A percentile compares a stretch with the other conserved stretches of the same genome.
Conservation (phyloP, 2,888 invertebrate genomes). For the Ectobius pallidus region DNA sequence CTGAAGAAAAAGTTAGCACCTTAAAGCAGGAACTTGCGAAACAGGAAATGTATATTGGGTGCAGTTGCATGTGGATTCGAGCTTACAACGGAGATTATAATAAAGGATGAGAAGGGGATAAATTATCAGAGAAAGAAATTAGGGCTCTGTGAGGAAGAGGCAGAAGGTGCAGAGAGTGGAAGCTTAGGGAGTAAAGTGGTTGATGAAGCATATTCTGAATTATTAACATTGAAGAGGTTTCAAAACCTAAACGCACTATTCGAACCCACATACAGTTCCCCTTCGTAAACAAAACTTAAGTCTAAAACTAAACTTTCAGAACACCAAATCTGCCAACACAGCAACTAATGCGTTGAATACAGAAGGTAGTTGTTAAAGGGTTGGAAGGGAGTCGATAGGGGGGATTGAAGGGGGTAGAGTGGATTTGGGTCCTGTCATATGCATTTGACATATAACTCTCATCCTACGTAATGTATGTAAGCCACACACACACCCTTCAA, state of each 20-base stretch:
- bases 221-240: slow-evolving; percentile 13
- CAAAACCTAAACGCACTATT: slow-evolving; percentile 5
- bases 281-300: background rate
- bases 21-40: too few relatives aligned
- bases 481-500: slow-evolving; percentile 14
- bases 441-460: slow-evolving; percentile 17
- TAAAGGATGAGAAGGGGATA: too few relatives aligned
- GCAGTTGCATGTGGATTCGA: too few relatives aligned
- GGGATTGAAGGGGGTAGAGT: background rate
- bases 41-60: too few relatives aligned
- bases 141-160: background rate
- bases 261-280: background rate
- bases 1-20: too few relatives aligned
- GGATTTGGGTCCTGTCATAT: slow-evolving; percentile 9
- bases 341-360: background rate
- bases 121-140: too few relatives aligned
- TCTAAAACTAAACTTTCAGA: slow-evolving; percentile 1
- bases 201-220: slow-evolving; percentile 18
- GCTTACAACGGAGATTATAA: too few relatives aligned
- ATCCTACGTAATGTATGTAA: slow-evolving; percentile 11
- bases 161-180: background rate
- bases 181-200: background rate
- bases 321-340: background rate
- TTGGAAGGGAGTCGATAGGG: background rate
- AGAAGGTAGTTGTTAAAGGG: background rate